Evolutionary conservation across 2,113 vertebrate genomes (phyloP).

Genomic region (Bostrychus sinensis): DNA sequence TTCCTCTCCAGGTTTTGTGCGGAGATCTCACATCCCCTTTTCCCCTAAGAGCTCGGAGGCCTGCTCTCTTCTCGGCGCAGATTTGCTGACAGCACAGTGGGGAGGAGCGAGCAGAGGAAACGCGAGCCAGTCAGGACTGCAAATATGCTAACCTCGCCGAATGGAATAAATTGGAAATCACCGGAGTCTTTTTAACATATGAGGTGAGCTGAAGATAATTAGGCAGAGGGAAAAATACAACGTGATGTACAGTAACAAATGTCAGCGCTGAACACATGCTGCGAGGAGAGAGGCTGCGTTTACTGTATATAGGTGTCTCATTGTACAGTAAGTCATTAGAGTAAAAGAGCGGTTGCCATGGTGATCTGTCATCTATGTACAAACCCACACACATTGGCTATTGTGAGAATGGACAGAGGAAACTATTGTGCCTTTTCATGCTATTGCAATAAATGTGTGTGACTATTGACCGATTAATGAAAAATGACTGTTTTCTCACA

Average conservation of each 20-base stretch:
- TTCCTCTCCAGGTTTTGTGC: not conserved
- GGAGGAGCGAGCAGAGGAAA: constrained; percentile 27
- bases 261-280: not conserved
- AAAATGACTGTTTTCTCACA: not conserved
- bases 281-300: constrained; percentile 1
- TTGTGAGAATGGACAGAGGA: not conserved
- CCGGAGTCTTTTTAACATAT: constrained; percentile 41
- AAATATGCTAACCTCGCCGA: constrained; percentile 52
- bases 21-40: constrained; percentile 4
- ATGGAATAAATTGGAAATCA: constrained; percentile 50
- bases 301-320: constrained; percentile 1
- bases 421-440: not conserved
- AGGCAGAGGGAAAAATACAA: constrained; percentile 15
- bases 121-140: constrained; percentile 20
- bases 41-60: constrained; percentile 1
- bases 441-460: not conserved
- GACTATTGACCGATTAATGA: constrained; percentile 2
- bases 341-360: not conserved
- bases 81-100: constrained; percentile 29
- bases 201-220: constrained; percentile 52
- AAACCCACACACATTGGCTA: not conserved
- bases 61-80: not conserved
- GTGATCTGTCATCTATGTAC: not conserved
- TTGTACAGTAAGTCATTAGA: not conserved
- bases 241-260: not conserved